Evolutionary conservation across 53 echinoderm and acorn worm species (phyloP), one percentile per base, ranked within the genome.

Genomic region (Holothuria leucospilota): DNA sequence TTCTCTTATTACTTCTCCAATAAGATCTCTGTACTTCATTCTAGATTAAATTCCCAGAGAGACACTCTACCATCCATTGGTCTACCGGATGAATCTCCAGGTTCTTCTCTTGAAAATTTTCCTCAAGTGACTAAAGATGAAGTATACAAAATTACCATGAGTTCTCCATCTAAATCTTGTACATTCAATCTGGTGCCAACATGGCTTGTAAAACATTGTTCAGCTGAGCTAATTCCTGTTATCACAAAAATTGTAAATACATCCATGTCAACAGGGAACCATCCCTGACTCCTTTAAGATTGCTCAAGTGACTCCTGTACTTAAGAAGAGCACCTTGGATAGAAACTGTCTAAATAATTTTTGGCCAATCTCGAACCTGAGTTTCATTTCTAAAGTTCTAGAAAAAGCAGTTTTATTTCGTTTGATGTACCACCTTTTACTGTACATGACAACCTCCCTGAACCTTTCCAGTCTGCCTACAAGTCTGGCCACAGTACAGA

Each of bases 401-500:
- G 86, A 92, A 85, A 62, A 85, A 11, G 62, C 56, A 23, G 87
- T 92, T 42, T 51, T 80, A 23, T 69, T 41, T 5, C 86, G 81
- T 59, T 61, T 92, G 41, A 71, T 59, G 27, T 24, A 69, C 16
- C 82, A 92, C 30, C 86, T 92, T 59, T 59, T 69, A 13, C 23
- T n/a, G n/a, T n/a, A n/a, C n/a, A 40, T 6, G 46, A 84, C 40
- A 58, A 73, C 53, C 64, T 89, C 5, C 74, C 81, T 52, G 84
- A 69, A 74, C 65, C 86, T 16, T 82, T 34, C 29, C 92, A 92
- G 49, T 92, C 89, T 16, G 92, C 89, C 6, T 92, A 92, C 63
- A 61, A 72, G 15, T 39, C 63, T 68, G 72, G 81, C 26, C 92
- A 92, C 61, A 66, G 63, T 27, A 86, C 82, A 7, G 89, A 92